These are phyloP conservation scores for Heliconius ethilla DNA, from an alignment of 2,888 invertebrate species.

Conservation along the genomic window DNA sequence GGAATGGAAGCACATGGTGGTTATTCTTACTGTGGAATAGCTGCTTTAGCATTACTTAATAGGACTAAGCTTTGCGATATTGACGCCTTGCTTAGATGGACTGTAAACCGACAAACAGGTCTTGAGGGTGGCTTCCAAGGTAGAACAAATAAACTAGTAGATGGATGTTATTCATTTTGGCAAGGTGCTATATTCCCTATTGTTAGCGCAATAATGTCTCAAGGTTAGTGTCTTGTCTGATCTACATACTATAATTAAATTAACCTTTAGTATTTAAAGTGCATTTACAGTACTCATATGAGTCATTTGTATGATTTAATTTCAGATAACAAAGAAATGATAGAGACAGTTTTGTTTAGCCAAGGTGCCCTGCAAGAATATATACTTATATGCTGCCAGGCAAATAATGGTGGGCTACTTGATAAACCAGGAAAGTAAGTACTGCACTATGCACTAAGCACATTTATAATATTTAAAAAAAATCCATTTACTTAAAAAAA, in stretches of 20 bases:
- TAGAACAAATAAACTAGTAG: constrained; percentile 98
- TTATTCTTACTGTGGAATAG: constrained; percentile 98
- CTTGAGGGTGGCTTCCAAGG: constrained; percentile 99
- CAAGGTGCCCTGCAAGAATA: constrained; percentile 96
- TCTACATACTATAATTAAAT: constrained; percentile 4
- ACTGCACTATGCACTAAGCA: not conserved
- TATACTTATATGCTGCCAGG: constrained; percentile 95
- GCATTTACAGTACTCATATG: not conserved
- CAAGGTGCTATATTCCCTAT: constrained; percentile 96
- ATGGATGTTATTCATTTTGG: constrained; percentile 99
- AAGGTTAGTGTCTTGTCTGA: constrained; percentile 59
- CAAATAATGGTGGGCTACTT: constrained; percentile 91
- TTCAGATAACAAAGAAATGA: constrained; percentile 73
- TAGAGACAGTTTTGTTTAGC: constrained; percentile 87
- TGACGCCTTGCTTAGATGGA: constrained; percentile 91
- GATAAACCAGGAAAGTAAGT: constrained; percentile 98
- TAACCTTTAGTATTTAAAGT: constrained; percentile 1
- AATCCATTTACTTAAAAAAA: not conserved
- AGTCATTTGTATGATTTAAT: constrained; percentile 46
- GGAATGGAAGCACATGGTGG: constrained; percentile 99
- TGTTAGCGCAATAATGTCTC: constrained; percentile 87
- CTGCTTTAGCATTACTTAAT: constrained; percentile 91
- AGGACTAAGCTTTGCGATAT: constrained; percentile 88
- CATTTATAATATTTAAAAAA: not conserved
- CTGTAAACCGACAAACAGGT: constrained; percentile 94